These are phyloP conservation scores for Rhogogaster chlorosoma DNA, from an alignment of 2,888 invertebrate genomes.

Conservation along the genomic window DNA sequence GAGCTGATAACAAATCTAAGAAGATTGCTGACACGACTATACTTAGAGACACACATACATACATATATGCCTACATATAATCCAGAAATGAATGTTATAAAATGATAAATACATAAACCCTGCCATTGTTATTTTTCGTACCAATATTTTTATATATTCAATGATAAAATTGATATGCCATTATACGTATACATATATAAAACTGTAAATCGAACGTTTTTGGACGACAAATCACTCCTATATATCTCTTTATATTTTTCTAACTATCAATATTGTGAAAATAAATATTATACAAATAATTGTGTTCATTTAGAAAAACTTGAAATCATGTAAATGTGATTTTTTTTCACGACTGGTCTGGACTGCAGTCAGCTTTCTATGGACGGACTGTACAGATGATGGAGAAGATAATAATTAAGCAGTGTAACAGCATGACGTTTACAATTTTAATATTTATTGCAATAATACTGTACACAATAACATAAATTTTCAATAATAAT, in stretches of 20 bases:
- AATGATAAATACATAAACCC: neutral
- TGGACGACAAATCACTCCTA: neutral
- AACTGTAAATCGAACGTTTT: neutral
- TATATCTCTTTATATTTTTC: conserved; percentile 25
- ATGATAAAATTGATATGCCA: neutral
- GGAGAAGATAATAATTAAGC: neutral
- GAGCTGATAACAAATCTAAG: neutral
- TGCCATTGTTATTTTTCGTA: neutral
- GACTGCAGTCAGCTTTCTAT: neutral
- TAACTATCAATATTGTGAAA: conserved; percentile 11
- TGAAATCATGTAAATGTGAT: neutral
- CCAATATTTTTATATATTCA: conserved; percentile 27
- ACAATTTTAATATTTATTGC: conserved; percentile 39
- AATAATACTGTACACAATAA: conserved; percentile 50
- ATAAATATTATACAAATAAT: conserved; percentile 10
- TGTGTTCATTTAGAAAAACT: neutral
- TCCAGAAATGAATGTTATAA: neutral
- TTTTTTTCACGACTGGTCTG: neutral
- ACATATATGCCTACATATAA: neutral
- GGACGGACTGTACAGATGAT: neutral
- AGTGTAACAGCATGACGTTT: conserved; percentile 1
- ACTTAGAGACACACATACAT: neutral
- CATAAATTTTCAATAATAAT: conserved; percentile 33
- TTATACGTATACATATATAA: neutral
- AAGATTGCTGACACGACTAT: neutral